phyloP scores from a whole-genome alignment of 2,888 invertebrate species.

The Tenthredo scrophulariae region DNA sequence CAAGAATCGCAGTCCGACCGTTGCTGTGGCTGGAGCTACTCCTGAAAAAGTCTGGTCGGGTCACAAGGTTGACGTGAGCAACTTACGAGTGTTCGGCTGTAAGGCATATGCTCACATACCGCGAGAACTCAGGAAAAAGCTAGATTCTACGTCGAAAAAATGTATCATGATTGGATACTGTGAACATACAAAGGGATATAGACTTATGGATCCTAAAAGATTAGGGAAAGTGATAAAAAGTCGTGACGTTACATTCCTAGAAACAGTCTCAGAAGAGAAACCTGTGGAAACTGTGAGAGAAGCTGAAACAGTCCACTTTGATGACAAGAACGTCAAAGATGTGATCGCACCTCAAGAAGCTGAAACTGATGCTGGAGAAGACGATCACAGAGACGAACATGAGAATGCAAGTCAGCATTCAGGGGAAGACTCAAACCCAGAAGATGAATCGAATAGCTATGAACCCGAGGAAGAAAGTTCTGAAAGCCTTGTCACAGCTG shows the following conservation, averaged over 20 bases:
- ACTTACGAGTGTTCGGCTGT: conserved; percentile 20
- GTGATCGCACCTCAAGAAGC: not conserved
- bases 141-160: not conserved
- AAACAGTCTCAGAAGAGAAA: not conserved
- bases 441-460: not conserved
- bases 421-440: not conserved
- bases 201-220: not conserved
- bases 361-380: not conserved
- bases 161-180: conserved; percentile 19
- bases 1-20: conserved; percentile 17
- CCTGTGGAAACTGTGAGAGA: not conserved
- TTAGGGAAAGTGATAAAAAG: conserved; percentile 42
- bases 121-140: not conserved
- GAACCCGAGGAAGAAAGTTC: not conserved
- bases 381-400: not conserved
- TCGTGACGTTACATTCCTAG: conserved; percentile 51
- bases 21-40: not conserved
- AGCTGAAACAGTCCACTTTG: not conserved
- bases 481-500: no score
- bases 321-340: not conserved
- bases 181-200: not conserved
- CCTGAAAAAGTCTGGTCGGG: conserved; percentile 37
- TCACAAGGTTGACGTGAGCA: conserved; percentile 17
- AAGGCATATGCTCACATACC: conserved; percentile 31
- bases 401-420: not conserved